A percentile compares a stretch with the other conserved stretches of the same genome.
Evolutionary conservation across 2,113 vertebrate species (phyloP).

Genomic region (Bettongia penicillata): DNA sequence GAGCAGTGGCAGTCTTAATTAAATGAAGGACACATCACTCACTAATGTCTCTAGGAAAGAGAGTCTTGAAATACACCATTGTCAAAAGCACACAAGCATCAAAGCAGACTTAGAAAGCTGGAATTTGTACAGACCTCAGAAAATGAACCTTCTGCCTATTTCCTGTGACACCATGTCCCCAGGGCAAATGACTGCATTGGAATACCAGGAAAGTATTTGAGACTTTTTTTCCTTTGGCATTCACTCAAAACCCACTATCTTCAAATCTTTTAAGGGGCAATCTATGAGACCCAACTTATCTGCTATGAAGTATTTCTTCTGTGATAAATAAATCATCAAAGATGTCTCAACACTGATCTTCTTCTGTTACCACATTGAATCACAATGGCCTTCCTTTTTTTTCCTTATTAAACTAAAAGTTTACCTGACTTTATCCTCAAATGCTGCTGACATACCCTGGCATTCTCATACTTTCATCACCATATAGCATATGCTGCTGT

Average conservation of each 20-base stretch:
- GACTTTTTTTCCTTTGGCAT: not conserved
- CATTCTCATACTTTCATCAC: slow-evolving; percentile 22
- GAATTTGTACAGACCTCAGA: slow-evolving; percentile 16
- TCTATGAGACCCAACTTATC: not conserved
- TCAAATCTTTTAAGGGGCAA: slow-evolving; percentile 24
- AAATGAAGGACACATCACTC: slow-evolving; percentile 2
- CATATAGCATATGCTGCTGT: slow-evolving; percentile 22
- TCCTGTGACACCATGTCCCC: not conserved
- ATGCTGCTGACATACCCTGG: slow-evolving; percentile 13
- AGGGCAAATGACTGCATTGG: not conserved
- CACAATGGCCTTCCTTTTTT: not conserved
- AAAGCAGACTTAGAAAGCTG: slow-evolving; percentile 24
- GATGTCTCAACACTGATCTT: not conserved
- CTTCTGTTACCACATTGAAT: slow-evolving; percentile 4
- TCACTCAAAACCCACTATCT: not conserved
- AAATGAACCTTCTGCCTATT: not conserved
- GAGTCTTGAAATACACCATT: slow-evolving; percentile 6
- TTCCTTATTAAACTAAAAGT: not conserved
- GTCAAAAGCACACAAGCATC: not conserved
- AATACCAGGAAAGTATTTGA: slow-evolving; percentile 26
- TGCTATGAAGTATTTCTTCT: slow-evolving; percentile 2
- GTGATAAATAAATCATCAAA: slow-evolving; percentile 37
- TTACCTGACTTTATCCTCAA: slow-evolving; percentile 9
- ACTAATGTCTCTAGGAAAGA: slow-evolving; percentile 34
- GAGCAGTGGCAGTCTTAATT: slow-evolving; percentile 1